These are phyloP conservation scores for Myopa tessellatipennis DNA, from an alignment of 2,888 invertebrate species.

Conservation along the genomic window DNA sequence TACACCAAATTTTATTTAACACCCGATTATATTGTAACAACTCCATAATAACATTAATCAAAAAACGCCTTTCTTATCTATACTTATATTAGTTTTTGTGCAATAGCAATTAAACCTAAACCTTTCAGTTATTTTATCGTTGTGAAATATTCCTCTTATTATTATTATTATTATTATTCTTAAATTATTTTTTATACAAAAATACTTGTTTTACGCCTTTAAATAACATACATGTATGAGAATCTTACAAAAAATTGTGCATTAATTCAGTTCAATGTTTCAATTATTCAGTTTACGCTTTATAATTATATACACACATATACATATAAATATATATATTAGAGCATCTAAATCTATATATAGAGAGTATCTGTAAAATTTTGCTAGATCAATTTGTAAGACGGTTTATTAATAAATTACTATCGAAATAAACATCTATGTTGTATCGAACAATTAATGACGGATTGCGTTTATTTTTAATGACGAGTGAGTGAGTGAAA, in stretches of 20 bases:
- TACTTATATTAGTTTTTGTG: constrained; percentile 25
- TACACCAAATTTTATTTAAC: constrained; percentile 33
- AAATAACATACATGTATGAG: not conserved
- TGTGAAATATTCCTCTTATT: not conserved
- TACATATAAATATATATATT: constrained; percentile 11
- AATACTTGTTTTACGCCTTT: not conserved
- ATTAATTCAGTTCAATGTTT: too few species aligned
- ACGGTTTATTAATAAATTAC: constrained; percentile 34
- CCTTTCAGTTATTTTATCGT: not conserved
- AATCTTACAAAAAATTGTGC: constrained; percentile 24
- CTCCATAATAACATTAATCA: constrained; percentile 8
- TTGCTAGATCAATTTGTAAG: constrained; percentile 44
- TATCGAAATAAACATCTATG: constrained; percentile 34
- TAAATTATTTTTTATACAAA: constrained; percentile 11
- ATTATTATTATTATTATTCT: not conserved
- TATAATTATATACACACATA: constrained; percentile 5
- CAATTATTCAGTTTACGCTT: constrained; percentile 34
- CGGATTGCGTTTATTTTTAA: not conserved
- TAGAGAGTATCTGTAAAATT: constrained; percentile 40
- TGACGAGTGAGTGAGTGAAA: too few species aligned
- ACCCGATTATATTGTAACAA: constrained; percentile 6
- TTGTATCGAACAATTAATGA: constrained; percentile 16
- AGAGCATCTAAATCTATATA: constrained; percentile 12
- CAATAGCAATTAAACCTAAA: constrained; percentile 22
- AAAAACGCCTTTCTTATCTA: constrained; percentile 26